Evolutionary conservation across 2,797 vertebrate species (phyloP), one percentile per base, ranked within the genome.

Genomic region (Anguilla obscura): DNA sequence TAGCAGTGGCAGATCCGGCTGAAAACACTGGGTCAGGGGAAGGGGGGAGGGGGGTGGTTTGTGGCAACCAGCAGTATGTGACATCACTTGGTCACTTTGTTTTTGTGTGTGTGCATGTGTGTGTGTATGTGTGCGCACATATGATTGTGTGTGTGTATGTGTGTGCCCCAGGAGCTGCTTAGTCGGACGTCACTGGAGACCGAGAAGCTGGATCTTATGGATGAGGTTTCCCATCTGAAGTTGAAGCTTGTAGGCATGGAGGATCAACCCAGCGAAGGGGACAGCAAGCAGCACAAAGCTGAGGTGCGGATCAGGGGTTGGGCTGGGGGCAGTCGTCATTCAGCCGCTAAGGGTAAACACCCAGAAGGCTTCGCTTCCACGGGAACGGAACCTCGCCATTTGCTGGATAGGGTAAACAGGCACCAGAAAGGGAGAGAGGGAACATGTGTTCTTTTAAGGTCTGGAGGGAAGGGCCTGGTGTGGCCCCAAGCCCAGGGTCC

Each of bases 141-240:
- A 90, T 90, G 91, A 89, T 90, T 89, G 90, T 82, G 85, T 92
- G 80, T 85, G 0, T 80, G 76, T 91, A n/a, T n/a, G 40, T 90
- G 8, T 92, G 89, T 89, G 92, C 86, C 92, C 91, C 94, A 99
- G 98, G 98, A 99, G 94, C 93, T 99, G 90, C 93, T 98, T 90
- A 98, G 97, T 91, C 97, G 97, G 89, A 97, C 97, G 40, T 97
- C 97, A 12, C 96, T 99, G 0, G 98, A 99, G 94, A 97, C 94
- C 83, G 98, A 99, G 94, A 99, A 99, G 93, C 94, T 97, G 48
- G 97, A 97, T 95, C 96, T 99, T 89, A 97, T 97, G 96, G 97
- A 97, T 90, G 98, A 99, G 94, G 97, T 99, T 90, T 99, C 98
- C 90, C 96, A 97, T 92, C 94, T 99, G 92, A 99, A 98, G 94